Evolutionary conservation across 2,797 vertebrate species (phyloP).

Genomic region (Myoxocephalus aenaeus): DNA sequence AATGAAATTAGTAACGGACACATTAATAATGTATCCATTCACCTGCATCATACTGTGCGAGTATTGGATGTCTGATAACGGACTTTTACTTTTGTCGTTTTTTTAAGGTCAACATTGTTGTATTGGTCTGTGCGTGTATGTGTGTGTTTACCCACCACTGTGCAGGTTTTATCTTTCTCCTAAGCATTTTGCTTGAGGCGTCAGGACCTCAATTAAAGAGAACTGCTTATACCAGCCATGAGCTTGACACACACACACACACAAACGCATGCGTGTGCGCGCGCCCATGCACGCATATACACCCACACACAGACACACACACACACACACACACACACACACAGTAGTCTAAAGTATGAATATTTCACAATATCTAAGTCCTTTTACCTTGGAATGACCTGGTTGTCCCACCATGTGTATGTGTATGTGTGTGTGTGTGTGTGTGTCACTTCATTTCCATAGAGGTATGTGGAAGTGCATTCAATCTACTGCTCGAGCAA

Average conservation of each 20-base stretch:
- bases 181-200: constrained; percentile 72
- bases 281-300: constrained; percentile 11
- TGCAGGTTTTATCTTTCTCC: constrained; percentile 75
- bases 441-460: constrained; percentile 79
- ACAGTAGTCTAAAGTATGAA: constrained; percentile 69
- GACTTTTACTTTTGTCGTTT: constrained; percentile 53
- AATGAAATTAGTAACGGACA: constrained; percentile 28
- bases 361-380: constrained; percentile 80
- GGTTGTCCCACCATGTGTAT: constrained; percentile 72
- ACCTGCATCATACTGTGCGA: constrained; percentile 18
- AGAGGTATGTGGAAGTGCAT: constrained; percentile 84
- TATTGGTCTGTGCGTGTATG: constrained; percentile 36
- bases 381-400: constrained; percentile 84
- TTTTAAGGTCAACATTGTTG: constrained; percentile 60
- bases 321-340: constrained; percentile 19
- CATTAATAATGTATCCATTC: constrained; percentile 18
- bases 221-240: constrained; percentile 73
- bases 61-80: constrained; percentile 32
- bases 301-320: constrained; percentile 12
- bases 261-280: constrained; percentile 24
- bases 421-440: constrained; percentile 50
- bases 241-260: constrained; percentile 55
- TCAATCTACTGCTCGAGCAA: constrained; percentile 80
- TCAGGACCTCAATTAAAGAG: constrained; percentile 79
- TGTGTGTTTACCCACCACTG: constrained; percentile 54